Percentiles rank a stretch among this genome's conserved stretches.
These are phyloP conservation scores for Heliornis fulica DNA, from an alignment of 2,113 vertebrate genomes.

Conservation along the genomic window DNA sequence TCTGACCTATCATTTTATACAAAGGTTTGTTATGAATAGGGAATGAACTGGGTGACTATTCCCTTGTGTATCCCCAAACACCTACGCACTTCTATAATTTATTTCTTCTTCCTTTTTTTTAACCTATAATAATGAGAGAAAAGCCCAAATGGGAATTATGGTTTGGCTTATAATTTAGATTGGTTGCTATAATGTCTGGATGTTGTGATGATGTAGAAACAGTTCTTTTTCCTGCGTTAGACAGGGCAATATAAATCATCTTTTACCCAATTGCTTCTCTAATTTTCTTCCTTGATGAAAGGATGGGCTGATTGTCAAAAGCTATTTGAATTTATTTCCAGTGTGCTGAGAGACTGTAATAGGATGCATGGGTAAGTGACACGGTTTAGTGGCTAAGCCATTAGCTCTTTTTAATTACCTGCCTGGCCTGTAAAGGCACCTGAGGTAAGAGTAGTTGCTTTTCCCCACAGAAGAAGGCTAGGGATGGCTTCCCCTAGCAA, in stretches of 20 bases:
- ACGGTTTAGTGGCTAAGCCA: neutral
- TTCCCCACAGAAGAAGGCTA: neutral
- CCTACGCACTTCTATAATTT: neutral
- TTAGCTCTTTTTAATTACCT: neutral
- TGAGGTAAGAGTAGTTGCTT: neutral
- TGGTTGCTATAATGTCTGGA: neutral
- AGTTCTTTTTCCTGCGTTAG: neutral
- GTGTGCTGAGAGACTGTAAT: neutral
- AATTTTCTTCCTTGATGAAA: conserved; percentile 4
- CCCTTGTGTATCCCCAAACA: neutral
- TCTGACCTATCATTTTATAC: neutral
- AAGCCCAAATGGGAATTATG: neutral
- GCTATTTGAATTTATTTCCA: neutral
- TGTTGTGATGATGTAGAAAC: neutral
- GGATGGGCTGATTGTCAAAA: neutral
- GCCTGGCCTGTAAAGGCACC: neutral
- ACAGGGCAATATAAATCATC: neutral
- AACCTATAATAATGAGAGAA: neutral
- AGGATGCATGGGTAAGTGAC: neutral
- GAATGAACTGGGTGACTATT: neutral
- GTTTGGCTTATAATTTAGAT: neutral
- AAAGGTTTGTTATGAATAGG: neutral
- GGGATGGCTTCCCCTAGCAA: neutral
- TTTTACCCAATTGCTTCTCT: neutral
- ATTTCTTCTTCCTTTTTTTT: neutral